Percentiles rank a stretch among this genome's conserved stretches.
phyloP scores from a whole-genome alignment of 1,140 invertebrate species.

The Drosophila baimaii region DNA sequence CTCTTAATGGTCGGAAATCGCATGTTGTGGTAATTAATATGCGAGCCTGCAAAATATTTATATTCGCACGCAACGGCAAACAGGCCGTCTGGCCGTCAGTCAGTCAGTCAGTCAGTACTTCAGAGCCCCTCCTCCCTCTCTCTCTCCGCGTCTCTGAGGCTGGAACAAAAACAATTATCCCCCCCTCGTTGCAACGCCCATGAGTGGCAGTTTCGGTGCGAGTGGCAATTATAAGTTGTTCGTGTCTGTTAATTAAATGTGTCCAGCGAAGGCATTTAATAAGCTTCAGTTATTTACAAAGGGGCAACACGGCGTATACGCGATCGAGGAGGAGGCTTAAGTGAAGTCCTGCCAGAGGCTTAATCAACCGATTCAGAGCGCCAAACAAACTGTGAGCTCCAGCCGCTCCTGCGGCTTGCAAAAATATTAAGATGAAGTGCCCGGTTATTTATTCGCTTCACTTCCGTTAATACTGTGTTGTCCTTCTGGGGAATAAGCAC shows the following conservation, averaged over 20 bases:
- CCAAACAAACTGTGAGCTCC: no score
- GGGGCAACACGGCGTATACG: constrained; percentile 52
- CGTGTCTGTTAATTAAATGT: constrained; percentile 83
- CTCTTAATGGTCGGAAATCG: constrained; percentile 19
- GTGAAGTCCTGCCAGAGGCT: constrained; percentile 15
- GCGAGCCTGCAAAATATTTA: constrained; percentile 69
- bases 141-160: no score
- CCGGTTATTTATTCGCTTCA: constrained; percentile 23
- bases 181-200: constrained; percentile 48
- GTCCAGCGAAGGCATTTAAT: constrained; percentile 79
- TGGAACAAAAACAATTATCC: constrained; percentile 67
- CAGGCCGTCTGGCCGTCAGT: constrained; percentile 1
- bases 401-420: neutral
- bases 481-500: constrained; percentile 9
- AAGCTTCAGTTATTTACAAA: constrained; percentile 79
- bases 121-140: constrained; percentile 2
- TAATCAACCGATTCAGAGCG: constrained; percentile 7
- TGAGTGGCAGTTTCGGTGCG: constrained; percentile 32
- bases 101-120: constrained; percentile 38
- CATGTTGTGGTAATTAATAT: constrained; percentile 67
- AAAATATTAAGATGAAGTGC: constrained; percentile 22
- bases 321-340: constrained; percentile 29
- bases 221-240: constrained; percentile 76
- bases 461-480: constrained; percentile 4
- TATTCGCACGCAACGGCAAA: constrained; percentile 50